Evolutionary conservation across 2,888 invertebrate genomes (phyloP), one percentile per base, ranked within the genome.

Genomic region (Pachliopta kotzebuea): DNA sequence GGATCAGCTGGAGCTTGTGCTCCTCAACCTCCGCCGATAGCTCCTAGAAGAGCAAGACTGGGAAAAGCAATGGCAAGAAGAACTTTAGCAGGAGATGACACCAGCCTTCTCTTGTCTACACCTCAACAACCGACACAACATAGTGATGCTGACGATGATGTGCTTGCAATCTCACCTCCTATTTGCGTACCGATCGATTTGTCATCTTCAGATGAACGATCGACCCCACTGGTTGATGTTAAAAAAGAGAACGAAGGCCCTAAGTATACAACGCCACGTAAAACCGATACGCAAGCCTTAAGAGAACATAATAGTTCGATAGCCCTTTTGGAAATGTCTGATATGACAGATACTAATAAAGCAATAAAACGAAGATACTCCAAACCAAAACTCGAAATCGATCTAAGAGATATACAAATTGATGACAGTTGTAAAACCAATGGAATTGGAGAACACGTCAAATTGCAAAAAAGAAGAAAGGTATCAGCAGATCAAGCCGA

Each of bases 41-140:
- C 86, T 6, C 88, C 88, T 17, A 80, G 91, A 53, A 81, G 91
- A 50, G 92, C 92, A 0, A 84, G 92, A 9, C 85, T 92, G 52
- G 92, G 90, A 57, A 95, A 95, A 78, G 94, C 92, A 31, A 95
- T 95, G 94, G 95, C 94, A 11, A 86, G 95, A 23, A 93, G 94
- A 71, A 93, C 93, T 26, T 89, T 93, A 59, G 92, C 87, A 8
- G 90, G 91, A n/a, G 90, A 91, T 62, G 92, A 92, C 69, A 93
- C 93, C 52, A 90, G 88, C 21, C 86, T 93, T 71, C 81, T 93
- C 0, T 74, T 94, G 42, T 71, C 81, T 0, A 80, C 74, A 0
- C 83, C 85, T 1, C 73, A 72, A 58, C 82, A 86, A 31, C 76
- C 86, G 18, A 79, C 84, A 57, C 81, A 80, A 61, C 85, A 87